Evolutionary conservation across 2,888 invertebrate genomes (phyloP), one percentile per base, ranked within the genome.

Genomic region (Apodemia mormo): DNA sequence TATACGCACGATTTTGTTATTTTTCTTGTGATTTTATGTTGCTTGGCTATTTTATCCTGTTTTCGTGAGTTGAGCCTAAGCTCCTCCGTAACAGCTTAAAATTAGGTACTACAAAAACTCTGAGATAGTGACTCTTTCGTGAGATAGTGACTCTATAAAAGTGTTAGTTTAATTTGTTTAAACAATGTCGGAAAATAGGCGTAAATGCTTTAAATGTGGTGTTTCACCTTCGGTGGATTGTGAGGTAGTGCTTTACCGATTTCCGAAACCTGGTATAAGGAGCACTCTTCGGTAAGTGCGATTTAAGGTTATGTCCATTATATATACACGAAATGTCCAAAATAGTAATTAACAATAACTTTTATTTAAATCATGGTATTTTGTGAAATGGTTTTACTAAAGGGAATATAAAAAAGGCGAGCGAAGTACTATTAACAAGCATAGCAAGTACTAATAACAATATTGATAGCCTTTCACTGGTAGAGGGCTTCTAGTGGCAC

Each of bases 181-280:
- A 14, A 12, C 45, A 56, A 56, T 56, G 54, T 56, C 54, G 22
- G 54, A 56, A 56, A 29, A n/a, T 22, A 56, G 54, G 22, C 22
- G 12, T 9, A 22, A 56, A 8, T 22, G 22, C 22, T 56, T 56
- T n/a, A 56, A 22, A 22, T n/a, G 54, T 9, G 54, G 54, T 8
- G 54, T 9, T 9, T 56, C 54, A 56, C 54, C 54, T 9, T 29
- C 54, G 1, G 54, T 56, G 22, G 29, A 56, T 22, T 29, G 54
- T 40, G 54, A 56, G 22, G 22, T 56, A n/a, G 54, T 56, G 2
- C 54, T 56, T 29, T 56, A 56, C 22, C n/a, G 54, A 56, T 56
- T 56, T 56, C 54, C 54, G 54, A 56, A 56, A 56, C 54, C 54
- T 14, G 54, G 54, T 22, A 40, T 40, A 9, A 56, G 54, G 22